Percentiles rank a stretch among this genome's conserved stretches.
Conservation (phyloP, 2,888 invertebrate species). For the Parnassius glacialis region DNA sequence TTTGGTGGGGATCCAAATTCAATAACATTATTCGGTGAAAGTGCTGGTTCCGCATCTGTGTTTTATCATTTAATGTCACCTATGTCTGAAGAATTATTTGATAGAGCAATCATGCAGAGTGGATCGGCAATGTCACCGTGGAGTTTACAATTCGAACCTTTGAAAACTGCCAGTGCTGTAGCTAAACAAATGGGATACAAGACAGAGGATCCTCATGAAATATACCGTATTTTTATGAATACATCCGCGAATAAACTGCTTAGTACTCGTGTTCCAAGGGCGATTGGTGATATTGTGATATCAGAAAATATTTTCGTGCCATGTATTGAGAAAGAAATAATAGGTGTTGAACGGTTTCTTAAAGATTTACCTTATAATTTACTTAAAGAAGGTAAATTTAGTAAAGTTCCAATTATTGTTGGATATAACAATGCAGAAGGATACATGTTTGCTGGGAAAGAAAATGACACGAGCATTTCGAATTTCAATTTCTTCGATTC, state of each 20-base stretch:
- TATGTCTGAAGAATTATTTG: conserved; percentile 62
- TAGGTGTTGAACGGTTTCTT: conserved; percentile 49
- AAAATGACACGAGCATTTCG: conserved; percentile 59
- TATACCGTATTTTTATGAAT: conserved; percentile 51
- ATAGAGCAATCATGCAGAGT: conserved; percentile 68
- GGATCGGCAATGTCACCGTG: conserved; percentile 67
- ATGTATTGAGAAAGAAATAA: conserved; percentile 54
- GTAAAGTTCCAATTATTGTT: conserved; percentile 62
- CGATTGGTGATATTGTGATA: conserved; percentile 55
- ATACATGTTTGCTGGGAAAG: conserved; percentile 64
- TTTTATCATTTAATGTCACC: conserved; percentile 63
- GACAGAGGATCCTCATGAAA: conserved; percentile 50
- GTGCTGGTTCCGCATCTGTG: conserved; percentile 69
- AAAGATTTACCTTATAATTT: conserved; percentile 59
- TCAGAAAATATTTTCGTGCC: conserved; percentile 72
- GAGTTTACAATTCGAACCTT: conserved; percentile 64
- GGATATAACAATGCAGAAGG: conserved; percentile 69
- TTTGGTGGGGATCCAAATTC: conserved; percentile 69
- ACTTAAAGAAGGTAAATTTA: conserved; percentile 47
- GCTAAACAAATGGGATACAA: conserved; percentile 53
- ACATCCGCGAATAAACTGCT: conserved; percentile 48
- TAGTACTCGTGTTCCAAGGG: conserved; percentile 55
- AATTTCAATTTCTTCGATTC: conserved; percentile 53
- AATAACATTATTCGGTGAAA: conserved; percentile 69
- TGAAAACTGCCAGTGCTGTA: conserved; percentile 51